Base-by-base conservation (phyloP, 2,113 vertebrate species). In the Sorex araneus region DNA sequence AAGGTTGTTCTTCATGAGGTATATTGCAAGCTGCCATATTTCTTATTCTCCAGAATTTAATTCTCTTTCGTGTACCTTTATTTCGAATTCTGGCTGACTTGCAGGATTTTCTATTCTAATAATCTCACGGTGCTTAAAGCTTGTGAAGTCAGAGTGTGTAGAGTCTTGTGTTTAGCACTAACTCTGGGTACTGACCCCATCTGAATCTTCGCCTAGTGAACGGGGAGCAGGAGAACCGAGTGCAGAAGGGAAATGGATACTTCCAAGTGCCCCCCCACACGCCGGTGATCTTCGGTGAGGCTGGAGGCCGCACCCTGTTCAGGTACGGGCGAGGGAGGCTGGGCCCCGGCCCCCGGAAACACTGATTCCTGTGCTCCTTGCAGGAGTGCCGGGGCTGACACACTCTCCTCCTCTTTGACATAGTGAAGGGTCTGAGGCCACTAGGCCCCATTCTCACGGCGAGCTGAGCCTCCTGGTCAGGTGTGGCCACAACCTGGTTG, bases 241-340 rank as follows among this genome's bases (percentile, higher is more conserved):
- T 99, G 47, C 99, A 99, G 97, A 99, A 99, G 94, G 99, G 99
- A 85, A 99, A 99, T n/a, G 99, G 99, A 23, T 99, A 99, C 67
- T 99, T 99, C 94, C 99, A 99, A 96, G 99, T 99, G 95, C 99
- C 99, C n/a, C 99, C 99, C 10, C 99, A 99, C 97, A 99, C 99
- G 3, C 99, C 99, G 2, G 99, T 99, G 89, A 99, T 99, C 97
- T 99, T 99, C 67, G 99, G 99, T 25, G 99, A 99, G 97, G 99
- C 99, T 40, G 99, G 99, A 95, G 99, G 99, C 75, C 98, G 99
- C 95, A 99, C 99, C 28, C 98, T 99, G 50, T 99, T 99, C 95
- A 99, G 99, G 99, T 99, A 98, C 30, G 40, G 63, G 80, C 77
- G 8, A 18, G 32, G 64, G 40, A 30, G 74, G 50, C 70, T 8